Conservation (phyloP, 2,113 vertebrate genomes). For the Corythornis cristatus region DNA sequence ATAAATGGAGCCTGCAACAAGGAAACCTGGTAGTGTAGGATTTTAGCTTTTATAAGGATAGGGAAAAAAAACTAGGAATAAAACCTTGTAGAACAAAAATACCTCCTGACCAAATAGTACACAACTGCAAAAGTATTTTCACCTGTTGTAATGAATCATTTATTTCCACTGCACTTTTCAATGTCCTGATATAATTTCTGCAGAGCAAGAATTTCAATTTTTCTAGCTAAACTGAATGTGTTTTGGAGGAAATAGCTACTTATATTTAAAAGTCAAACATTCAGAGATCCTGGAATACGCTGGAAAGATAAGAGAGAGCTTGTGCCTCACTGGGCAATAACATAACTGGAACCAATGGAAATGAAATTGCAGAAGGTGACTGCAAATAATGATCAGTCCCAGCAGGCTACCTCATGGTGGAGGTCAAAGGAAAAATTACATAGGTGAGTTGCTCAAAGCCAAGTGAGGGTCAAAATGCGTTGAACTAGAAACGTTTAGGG, state of each 20-base stretch:
- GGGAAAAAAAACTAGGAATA: background rate
- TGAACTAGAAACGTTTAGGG: background rate
- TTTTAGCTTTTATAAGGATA: background rate
- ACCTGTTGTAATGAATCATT: slow-evolving; percentile 54
- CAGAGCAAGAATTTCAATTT: background rate
- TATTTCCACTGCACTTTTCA: background rate
- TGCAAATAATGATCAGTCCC: background rate
- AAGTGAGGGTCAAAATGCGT: background rate
- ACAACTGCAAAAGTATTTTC: slow-evolving; percentile 45
- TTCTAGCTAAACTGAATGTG: background rate
- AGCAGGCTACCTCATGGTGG: background rate
- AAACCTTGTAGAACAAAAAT: background rate
- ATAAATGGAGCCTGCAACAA: background rate
- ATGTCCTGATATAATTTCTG: background rate
- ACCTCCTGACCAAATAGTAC: background rate
- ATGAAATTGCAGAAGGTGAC: background rate
- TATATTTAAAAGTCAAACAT: background rate
- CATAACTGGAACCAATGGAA: background rate
- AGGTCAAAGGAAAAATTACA: background rate
- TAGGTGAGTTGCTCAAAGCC: background rate
- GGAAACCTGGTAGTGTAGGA: background rate
- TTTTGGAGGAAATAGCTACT: background rate
- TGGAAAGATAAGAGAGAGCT: background rate
- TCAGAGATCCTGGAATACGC: background rate
- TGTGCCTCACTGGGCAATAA: background rate